Percentiles rank a stretch among this genome's conserved stretches.
Evolutionary conservation across 2,888 invertebrate species (phyloP).

Genomic region (Abrostola triplasia): DNA sequence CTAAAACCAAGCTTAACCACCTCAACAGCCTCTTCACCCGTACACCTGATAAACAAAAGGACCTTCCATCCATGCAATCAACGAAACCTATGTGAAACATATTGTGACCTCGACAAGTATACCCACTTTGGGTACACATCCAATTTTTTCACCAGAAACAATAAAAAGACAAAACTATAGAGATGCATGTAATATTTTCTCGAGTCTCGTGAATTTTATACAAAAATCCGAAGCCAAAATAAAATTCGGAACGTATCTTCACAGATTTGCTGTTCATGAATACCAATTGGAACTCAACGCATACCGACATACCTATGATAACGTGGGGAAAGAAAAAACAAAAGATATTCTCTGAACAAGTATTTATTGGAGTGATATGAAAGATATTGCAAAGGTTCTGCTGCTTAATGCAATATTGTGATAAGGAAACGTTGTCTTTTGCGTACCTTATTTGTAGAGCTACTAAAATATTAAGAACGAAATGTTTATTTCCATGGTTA

Average conservation of each 20-base stretch:
- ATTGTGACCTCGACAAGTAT: slow-evolving; percentile 5
- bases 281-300: slow-evolving; percentile 48
- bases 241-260: slow-evolving; percentile 56
- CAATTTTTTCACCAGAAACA: slow-evolving; percentile 37
- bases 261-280: slow-evolving; percentile 59
- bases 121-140: slow-evolving; percentile 33
- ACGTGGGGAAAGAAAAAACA: slow-evolving; percentile 6
- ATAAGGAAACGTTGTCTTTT: background rate
- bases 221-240: slow-evolving; percentile 48
- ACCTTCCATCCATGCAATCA: background rate
- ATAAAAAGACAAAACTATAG: slow-evolving; percentile 54
- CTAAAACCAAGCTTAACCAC: no score
- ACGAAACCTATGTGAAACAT: background rate
- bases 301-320: slow-evolving; percentile 27
- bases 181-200: slow-evolving; percentile 51
- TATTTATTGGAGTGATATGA: background rate
- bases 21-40: no score
- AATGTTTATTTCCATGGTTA: no score
- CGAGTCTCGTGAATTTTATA: slow-evolving; percentile 45
- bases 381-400: background rate
- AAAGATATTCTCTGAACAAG: background rate
- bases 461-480: no score
- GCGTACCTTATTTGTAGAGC: no score
- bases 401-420: background rate
- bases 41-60: no score